A percentile compares a stretch with the other conserved stretches of the same genome.
Conservation (phyloP, 2,797 vertebrate species). For the Cyclura pinguis region DNA sequence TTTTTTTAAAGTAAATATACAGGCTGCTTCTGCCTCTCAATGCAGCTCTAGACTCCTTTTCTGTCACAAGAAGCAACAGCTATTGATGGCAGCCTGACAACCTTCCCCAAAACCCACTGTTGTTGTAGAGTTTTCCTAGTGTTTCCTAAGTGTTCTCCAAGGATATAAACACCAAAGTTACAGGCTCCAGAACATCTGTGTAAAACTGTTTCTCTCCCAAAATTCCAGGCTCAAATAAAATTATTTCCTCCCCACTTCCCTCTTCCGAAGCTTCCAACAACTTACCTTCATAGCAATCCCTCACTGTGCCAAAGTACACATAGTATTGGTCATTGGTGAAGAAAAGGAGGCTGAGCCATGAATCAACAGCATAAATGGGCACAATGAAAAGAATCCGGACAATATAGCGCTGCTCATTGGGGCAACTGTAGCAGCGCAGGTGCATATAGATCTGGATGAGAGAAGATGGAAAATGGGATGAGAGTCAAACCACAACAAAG, state of each 20-base stretch:
- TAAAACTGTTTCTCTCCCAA: background rate
- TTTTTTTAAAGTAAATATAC: too few relatives aligned
- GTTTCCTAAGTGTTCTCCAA: background rate
- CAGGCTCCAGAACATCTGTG: background rate
- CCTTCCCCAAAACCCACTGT: background rate
- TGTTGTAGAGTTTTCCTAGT: background rate
- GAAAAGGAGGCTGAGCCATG: slow-evolving; percentile 98
- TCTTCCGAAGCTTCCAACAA: fast-evolving
- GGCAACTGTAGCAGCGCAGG: slow-evolving; percentile 93
- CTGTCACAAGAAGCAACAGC: background rate
- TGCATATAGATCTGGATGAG: slow-evolving; percentile 96
- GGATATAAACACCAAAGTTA: background rate
- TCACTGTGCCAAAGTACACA: slow-evolving; percentile 95
- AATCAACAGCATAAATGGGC: slow-evolving; percentile 97
- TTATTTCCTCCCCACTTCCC: background rate
- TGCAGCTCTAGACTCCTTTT: background rate
- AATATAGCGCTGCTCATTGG: slow-evolving; percentile 96
- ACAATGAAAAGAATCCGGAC: slow-evolving; percentile 98
- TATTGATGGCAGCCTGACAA: background rate
- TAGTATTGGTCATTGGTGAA: slow-evolving; percentile 99
- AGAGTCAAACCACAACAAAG: background rate
- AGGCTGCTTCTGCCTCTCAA: background rate
- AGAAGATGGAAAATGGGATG: background rate
- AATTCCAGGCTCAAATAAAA: background rate
- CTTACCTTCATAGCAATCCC: slow-evolving; percentile 98